Conservation (phyloP, 1,140 invertebrate genomes). For the Andricus grossulariae region DNA sequence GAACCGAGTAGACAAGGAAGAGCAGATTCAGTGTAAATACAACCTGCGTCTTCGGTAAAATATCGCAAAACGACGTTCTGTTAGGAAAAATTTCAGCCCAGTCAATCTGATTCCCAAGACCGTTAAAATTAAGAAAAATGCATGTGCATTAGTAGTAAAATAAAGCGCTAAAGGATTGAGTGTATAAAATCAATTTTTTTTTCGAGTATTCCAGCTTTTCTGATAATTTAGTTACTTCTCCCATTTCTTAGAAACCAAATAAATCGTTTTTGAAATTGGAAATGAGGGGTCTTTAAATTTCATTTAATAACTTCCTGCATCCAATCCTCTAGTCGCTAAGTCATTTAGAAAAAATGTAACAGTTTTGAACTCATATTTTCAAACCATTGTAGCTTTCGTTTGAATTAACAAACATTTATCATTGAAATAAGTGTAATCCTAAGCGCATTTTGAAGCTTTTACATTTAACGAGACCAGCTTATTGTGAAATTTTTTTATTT, state of each 20-base stretch:
- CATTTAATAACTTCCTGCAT: background rate
- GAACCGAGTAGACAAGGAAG: slow-evolving; percentile 8
- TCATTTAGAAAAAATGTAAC: background rate
- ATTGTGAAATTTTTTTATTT: slow-evolving; percentile 1
- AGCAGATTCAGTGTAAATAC: slow-evolving; percentile 24
- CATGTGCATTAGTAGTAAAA: slow-evolving; percentile 1
- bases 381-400: background rate
- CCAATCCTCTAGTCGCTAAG: slow-evolving; percentile 1
- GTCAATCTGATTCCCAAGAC: slow-evolving; percentile 17
- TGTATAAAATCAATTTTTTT: background rate
- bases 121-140: slow-evolving; percentile 12
- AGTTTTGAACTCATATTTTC: background rate
- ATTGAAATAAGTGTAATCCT: background rate
- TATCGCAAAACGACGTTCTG: background rate
- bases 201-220: background rate
- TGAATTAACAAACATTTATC: too few species aligned
- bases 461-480: background rate
- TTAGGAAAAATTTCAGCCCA: slow-evolving; percentile 13
- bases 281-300: background rate
- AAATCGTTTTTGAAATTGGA: background rate
- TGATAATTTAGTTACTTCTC: background rate
- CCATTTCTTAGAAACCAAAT: background rate
- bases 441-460: slow-evolving; percentile 16
- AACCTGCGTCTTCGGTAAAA: slow-evolving; percentile 17
- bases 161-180: background rate